Evolutionary conservation across 2,797 vertebrate genomes (phyloP), one percentile per base, ranked within the genome.

Genomic region (Hybognathus amarus): DNA sequence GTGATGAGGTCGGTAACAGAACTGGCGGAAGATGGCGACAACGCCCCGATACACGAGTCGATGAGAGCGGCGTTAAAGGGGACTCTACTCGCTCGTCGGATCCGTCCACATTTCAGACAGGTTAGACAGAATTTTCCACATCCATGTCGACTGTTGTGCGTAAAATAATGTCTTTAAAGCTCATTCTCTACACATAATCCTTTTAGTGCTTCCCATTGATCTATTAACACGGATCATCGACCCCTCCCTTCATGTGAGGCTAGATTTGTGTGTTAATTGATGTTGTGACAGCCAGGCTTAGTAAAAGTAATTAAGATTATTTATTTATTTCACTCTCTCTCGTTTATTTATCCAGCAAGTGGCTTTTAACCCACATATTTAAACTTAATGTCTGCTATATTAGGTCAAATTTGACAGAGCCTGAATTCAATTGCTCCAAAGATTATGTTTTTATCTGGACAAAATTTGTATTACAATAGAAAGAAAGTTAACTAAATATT

Each of bases 11-110:
- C 82, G 54, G 54, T 70, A 70, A 68, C 82, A 85, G 79, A 85
- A 87, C 85, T 78, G 89, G 87, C 80, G 77, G 89, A 87, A 80
- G 85, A 88, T 80, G 77, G 81, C 18, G 87, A 85, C 88, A 86
- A 83, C 66, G 74, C 77, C 40, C 77, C 40, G 73, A 88, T 79
- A 86, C 80, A 87, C 77, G 78, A 80, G 82, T 71, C 67, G 68
- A 45, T 18, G 40, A 83, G 78, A 83, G 81, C 66, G 70, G 68
- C 75, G 82, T 89, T 89, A 88, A 85, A 90, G 88, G 84, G 78
- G 59, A 86, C 85, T 80, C 59, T 11, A 7, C 30, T 54, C 54
- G 24, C 45, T 68, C 24, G 1, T 40, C 10, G 5, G 42, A 64
- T 67, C 17, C 33, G 4, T 22, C 15, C 36, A 56, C n/a, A 7